Conservation (phyloP, 2,113 vertebrate genomes). For the Chloroceryle aenea region DNA sequence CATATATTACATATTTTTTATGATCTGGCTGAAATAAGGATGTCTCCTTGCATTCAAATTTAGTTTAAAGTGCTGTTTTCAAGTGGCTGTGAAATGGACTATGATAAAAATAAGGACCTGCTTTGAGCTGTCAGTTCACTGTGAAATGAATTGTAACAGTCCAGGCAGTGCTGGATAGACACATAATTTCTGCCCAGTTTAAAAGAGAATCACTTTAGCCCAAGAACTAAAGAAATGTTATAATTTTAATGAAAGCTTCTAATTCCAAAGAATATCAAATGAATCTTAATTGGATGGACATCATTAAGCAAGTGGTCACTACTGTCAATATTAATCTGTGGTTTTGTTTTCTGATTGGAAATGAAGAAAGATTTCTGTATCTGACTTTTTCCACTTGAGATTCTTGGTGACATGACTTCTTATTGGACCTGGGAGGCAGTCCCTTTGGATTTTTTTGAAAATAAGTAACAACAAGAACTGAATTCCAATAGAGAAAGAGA, state of each 20-base stretch:
- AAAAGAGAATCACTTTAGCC: neutral
- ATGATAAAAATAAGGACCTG: neutral
- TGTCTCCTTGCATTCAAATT: neutral
- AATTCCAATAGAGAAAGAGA: neutral
- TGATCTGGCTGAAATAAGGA: neutral
- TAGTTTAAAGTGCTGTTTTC: neutral
- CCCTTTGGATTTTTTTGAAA: neutral
- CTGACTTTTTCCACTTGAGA: neutral
- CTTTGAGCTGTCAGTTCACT: neutral
- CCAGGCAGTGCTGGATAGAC: neutral
- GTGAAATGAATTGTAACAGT: neutral
- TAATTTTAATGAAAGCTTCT: neutral
- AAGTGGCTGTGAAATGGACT: neutral
- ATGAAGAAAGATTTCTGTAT: slow-evolving; percentile 2
- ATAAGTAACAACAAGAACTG: neutral
- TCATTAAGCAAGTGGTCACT: neutral
- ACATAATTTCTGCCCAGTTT: neutral
- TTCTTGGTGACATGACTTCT: neutral
- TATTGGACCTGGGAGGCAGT: neutral
- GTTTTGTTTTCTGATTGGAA: neutral
- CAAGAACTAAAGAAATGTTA: neutral
- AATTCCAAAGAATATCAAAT: neutral
- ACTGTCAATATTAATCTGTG: neutral
- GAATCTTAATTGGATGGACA: neutral
- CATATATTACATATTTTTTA: neutral